Conservation (phyloP, 2,797 vertebrate genomes). For the Cygnus olor region DNA sequence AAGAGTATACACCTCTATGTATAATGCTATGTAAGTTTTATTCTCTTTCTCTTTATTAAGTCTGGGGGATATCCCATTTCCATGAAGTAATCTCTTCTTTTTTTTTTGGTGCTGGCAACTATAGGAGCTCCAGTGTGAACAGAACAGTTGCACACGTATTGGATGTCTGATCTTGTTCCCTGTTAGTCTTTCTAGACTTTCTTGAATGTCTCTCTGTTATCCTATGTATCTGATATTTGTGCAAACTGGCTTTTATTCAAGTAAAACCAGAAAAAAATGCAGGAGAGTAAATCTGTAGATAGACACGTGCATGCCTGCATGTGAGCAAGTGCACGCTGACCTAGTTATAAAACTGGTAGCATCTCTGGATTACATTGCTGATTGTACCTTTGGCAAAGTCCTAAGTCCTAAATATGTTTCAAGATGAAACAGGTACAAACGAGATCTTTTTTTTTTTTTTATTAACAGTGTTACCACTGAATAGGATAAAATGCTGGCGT, state of each 20-base stretch:
- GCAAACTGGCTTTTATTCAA: not conserved
- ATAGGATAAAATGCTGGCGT: not conserved
- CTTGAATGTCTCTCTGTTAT: not conserved
- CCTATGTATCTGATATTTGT: not conserved
- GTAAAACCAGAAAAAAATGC: not conserved
- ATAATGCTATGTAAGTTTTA: not conserved
- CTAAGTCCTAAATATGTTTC: not conserved
- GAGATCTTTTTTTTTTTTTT: not conserved
- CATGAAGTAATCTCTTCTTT: too few relatives aligned
- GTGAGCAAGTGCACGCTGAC: not conserved
- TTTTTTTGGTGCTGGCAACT: not conserved
- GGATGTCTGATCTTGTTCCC: not conserved
- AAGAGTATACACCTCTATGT: not conserved
- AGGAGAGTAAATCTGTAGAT: not conserved
- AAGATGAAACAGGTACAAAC: not conserved
- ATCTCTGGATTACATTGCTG: not conserved
- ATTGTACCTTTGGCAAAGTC: not conserved
- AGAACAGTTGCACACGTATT: fast-evolving
- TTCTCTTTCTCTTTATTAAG: not conserved
- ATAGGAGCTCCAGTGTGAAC: not conserved
- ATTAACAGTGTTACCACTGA: not conserved
- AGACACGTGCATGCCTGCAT: not conserved
- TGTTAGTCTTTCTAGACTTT: not conserved
- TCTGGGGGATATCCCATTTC: not conserved
- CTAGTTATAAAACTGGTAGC: not conserved